Evolutionary conservation across 1,140 invertebrate genomes (phyloP), one percentile per base, ranked within the genome.

Genomic region (Protaetia brevitarsis): DNA sequence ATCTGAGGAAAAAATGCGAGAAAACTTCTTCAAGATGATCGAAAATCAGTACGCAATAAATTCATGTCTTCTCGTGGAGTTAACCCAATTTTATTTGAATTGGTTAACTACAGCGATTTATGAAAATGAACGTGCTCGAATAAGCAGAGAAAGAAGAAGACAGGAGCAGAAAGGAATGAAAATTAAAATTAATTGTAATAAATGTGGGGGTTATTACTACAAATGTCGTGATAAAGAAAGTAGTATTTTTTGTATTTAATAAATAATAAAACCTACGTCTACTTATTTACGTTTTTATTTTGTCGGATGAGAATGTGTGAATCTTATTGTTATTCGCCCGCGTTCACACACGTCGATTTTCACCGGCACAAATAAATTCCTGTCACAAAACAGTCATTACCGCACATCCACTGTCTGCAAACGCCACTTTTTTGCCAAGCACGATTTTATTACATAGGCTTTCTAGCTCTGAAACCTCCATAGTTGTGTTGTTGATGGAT

Each of bases 71-170:
- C 28, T 59, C 19, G 23, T 62, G 19, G 60, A 62, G 3, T 19
- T 62, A n/a, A 23, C 23, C 4, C 60, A 62, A n/a, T 62, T 34
- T 62, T 62, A 34, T 62, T 36, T 62, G 26, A 23, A 62, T 23
- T 62, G 60, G 60, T 34, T 62, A 62, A 34, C 60, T 5, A 62
- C 60, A 10, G 31, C 31, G 13, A 62, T 36, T 62, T 62, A 62
- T 31, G 60, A 62, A 36, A 36, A 21, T 19, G 60, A 62, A 62
- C n/a, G 29, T 1, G 31, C 29, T 10, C 10, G 13, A 7, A 36
- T 62, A 16, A 37, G 23, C 19, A 36, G 31, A 36, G 31, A 23
- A n/a, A 36, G 36, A 62, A 21, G 60, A 23, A 31, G 60, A 16
- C 19, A 62, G 5, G 10, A 3, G 8, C 60, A 62, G 29, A 36